Evolutionary conservation across 2,888 invertebrate genomes (phyloP).

Genomic region (Ptychoptera contaminata): DNA sequence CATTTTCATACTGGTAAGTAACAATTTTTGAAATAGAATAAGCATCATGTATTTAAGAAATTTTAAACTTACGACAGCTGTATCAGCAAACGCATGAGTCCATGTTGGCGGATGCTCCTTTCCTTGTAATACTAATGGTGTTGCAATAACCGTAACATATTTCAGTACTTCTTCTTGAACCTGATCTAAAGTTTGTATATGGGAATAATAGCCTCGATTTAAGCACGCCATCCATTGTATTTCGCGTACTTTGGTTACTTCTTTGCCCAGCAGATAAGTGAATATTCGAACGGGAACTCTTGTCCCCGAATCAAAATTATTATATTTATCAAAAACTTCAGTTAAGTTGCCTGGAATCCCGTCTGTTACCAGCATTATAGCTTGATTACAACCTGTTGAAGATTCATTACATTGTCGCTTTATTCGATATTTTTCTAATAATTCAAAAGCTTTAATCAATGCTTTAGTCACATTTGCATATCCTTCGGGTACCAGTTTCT

Average conservation of each 20-base stretch:
- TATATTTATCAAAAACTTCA: slow-evolving; percentile 68
- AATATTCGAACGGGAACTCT: slow-evolving; percentile 80
- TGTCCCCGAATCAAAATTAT: slow-evolving; percentile 46
- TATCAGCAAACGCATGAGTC: slow-evolving; percentile 88
- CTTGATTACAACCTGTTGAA: slow-evolving; percentile 69
- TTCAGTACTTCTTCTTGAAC: slow-evolving; percentile 91
- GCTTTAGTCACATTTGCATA: slow-evolving; percentile 75
- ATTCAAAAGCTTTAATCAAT: slow-evolving; percentile 66
- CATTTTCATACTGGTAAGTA: not conserved
- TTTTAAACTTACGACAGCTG: slow-evolving; percentile 43
- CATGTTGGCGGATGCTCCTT: slow-evolving; percentile 71
- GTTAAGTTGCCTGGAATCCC: slow-evolving; percentile 80
- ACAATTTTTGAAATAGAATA: not conserved
- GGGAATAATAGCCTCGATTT: slow-evolving; percentile 89
- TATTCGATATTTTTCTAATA: slow-evolving; percentile 47
- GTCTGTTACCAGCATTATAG: slow-evolving; percentile 94
- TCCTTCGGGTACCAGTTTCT: slow-evolving; percentile 47
- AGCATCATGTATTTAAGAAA: not conserved
- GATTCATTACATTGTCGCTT: slow-evolving; percentile 37
- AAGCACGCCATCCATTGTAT: slow-evolving; percentile 90
- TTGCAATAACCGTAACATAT: slow-evolving; percentile 88
- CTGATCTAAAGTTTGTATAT: slow-evolving; percentile 88
- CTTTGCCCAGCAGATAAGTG: slow-evolving; percentile 88
- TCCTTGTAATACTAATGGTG: slow-evolving; percentile 62
- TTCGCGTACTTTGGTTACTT: slow-evolving; percentile 78